Percentiles rank a stretch among this genome's conserved stretches.
Conservation (phyloP, 2,797 vertebrate species). For the Botia almorhae region DNA sequence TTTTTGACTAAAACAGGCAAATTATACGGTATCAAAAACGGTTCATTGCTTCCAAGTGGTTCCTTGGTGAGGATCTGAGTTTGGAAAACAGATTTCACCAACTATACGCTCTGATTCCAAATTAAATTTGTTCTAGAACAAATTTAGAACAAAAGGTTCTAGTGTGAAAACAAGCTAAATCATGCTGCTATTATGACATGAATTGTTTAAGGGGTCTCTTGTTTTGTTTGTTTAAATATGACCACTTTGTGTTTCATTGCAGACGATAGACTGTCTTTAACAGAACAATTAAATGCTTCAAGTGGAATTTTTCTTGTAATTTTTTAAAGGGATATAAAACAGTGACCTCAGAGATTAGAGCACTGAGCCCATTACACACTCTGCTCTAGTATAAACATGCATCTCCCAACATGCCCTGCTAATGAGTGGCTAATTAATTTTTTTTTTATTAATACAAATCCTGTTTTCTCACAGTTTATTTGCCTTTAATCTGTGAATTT, state of each 20-base stretch:
- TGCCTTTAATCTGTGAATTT: not conserved
- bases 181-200: not conserved
- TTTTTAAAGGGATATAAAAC: not conserved
- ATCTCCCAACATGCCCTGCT: conserved; percentile 25
- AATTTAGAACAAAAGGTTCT: no score
- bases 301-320: not conserved
- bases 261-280: not conserved
- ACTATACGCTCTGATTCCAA: no score
- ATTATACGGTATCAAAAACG: conserved; percentile 10
- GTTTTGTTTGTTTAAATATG: conserved; percentile 3
- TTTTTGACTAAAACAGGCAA: conserved; percentile 11
- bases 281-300: not conserved
- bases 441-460: not conserved
- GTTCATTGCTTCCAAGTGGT: not conserved
- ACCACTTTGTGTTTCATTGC: not conserved
- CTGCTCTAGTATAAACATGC: not conserved
- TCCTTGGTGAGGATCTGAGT: no score
- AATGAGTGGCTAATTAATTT: conserved; percentile 26
- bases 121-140: no score
- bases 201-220: not conserved
- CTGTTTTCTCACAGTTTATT: not conserved
- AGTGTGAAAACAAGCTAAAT: no score
- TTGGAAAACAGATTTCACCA: no score
- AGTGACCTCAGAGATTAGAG: conserved; percentile 23
- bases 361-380: not conserved